Base-by-base conservation (phyloP, 2,888 invertebrate species). In the Altica lythri region DNA sequence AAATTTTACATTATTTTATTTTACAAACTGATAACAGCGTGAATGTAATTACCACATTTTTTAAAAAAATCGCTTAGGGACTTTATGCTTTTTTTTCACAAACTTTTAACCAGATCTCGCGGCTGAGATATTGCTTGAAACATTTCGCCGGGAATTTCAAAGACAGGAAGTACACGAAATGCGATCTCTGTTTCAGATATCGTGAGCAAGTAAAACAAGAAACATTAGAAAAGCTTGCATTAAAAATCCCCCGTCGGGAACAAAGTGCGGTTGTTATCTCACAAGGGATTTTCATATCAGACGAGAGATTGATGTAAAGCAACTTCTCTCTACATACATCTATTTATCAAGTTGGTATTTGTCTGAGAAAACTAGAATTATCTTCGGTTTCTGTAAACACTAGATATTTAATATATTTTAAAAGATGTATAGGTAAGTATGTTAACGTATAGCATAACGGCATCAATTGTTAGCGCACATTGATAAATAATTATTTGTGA, bases 201-300 rank as follows among this genome's bases (percentile, higher is more conserved):
- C 16, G 45, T 32, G n/a, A 14, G 14, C 22, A 12, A 32, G 18
- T 49, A 16, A 42, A 49, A 49, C 22, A 32, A 40, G 32, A 49
- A 49, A 42, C 49, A 49, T 40, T 18, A 9, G 30, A 13, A 34
- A 22, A 44, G 45, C 13, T 46, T 42, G 49, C 40, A 42, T 40
- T 49, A 32, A 49, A 49, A 49, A 49, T 49, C 32, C 16, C 25
- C n/a, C 25, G 40, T 40, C 9, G 19, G 32, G 29, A 30, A 49
- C 18, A 13, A 32, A 42, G 17, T 30, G 49, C 32, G 42, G 47
- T 37, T 22, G 42, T 43, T 53, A 53, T 53, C 53, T 47, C 35
- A 13, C 42, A 19, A n/a, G 42, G 35, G 37, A 53, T 53, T 48
- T 48, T 53, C 43, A 53, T 53, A 53, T 53, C 53, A 40, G 43